Evolutionary conservation across 2,113 vertebrate genomes (phyloP), one percentile per base, ranked within the genome.

Genomic region (Myiopsitta monachus): DNA sequence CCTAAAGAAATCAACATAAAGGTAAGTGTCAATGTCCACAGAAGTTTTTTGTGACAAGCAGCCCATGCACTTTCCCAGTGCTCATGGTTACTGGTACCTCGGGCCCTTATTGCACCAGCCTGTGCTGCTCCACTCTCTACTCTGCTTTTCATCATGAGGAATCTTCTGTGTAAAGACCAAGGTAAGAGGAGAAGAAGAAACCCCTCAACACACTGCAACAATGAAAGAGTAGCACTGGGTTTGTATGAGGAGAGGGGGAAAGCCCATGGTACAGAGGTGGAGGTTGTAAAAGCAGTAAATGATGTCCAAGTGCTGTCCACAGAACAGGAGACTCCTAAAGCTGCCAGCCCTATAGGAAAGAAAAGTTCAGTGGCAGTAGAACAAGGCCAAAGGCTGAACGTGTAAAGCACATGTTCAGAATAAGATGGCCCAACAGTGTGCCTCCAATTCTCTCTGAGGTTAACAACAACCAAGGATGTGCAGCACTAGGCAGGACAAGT

Each of bases 401-500:
- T 21, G 64, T 49, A 78, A 64, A 52, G 3, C 4, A 1, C 3
- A 5, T 43, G 11, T 28, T 87, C 39, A 74, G 39, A 14, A 19
- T 69, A 17, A 74, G 61, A 52, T 23, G 41, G 23, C 30, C 22
- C 1, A 7, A 21, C 18, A 82, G 27, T 0, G 0, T 74, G 44
- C 24, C 19, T 78, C 6, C 19, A 31, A 30, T 55, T 24, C 27
- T 11, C 41, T 74, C 19, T 63, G 75, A 75, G 62, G 38, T n/a
- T 85, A 55, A 13, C 38, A 43, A 38, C 2, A 19, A 41, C 28
- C 66, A 44, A 43, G 44, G 15, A 13, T 4, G 1, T 1, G 1
- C 49, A 57, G 59, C 0, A 0, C 14, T 26, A 41, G 36, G 51
- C 64, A 70, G 66, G 41, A 70, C 33, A 62, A 73, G n/a, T 21